phyloP scores from a whole-genome alignment of 1,140 invertebrate genomes.

The Oncopodura yosiiana region DNA sequence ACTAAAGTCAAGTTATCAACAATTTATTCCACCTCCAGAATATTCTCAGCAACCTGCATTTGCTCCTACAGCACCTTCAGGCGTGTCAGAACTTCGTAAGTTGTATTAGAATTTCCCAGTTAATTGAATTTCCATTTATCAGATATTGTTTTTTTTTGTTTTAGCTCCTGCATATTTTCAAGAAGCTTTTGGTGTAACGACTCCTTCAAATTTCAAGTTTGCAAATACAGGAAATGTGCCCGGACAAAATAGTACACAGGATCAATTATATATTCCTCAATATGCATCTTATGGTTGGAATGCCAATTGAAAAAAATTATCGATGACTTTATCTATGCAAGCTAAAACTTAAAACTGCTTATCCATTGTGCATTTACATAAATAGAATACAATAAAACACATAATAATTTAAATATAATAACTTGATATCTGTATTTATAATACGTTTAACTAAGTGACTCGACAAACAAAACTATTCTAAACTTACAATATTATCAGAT shows the following conservation, averaged over 20 bases:
- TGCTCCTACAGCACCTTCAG: constrained; percentile 14
- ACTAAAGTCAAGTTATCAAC: constrained; percentile 4
- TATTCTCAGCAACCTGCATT: constrained; percentile 5
- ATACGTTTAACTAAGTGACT: too few species aligned
- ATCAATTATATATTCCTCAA: constrained; percentile 14
- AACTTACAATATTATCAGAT: too few species aligned
- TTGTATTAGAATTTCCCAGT: background rate
- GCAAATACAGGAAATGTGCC: constrained; percentile 1
- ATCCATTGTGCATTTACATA: too few species aligned
- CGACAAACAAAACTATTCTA: too few species aligned
- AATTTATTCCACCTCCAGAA: constrained; percentile 9
- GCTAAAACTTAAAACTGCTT: too few species aligned
- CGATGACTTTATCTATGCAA: too few species aligned
- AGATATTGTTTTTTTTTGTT: background rate
- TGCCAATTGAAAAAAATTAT: too few species aligned
- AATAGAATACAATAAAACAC: too few species aligned
- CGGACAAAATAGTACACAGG: constrained; percentile 19
- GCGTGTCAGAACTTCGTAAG: constrained; percentile 22
- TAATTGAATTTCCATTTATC: background rate
- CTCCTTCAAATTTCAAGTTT: background rate
- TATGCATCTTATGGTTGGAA: constrained; percentile 31
- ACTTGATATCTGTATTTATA: too few species aligned
- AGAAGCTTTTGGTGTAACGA: constrained; percentile 19
- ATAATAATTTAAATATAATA: too few species aligned
- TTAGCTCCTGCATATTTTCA: constrained; percentile 21